These are phyloP conservation scores for Hyles lineata DNA, from an alignment of 2,888 invertebrate species.

Conservation along the genomic window DNA sequence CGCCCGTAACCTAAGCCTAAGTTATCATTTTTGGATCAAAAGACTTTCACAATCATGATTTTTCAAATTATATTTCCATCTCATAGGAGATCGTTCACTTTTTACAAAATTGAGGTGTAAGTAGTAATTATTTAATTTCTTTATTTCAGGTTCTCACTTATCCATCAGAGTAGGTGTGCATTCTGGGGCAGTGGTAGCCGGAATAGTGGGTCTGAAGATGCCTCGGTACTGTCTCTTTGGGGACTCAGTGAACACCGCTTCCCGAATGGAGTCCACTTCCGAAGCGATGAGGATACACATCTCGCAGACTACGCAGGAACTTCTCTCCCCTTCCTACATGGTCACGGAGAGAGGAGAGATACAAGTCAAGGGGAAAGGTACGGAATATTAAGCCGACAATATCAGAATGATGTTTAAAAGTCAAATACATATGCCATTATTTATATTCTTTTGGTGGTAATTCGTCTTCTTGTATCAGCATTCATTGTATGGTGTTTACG, in stretches of 20 bases:
- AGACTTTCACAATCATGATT: neutral
- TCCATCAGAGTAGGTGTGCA: conserved; percentile 95
- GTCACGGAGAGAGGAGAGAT: conserved; percentile 93
- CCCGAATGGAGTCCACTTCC: conserved; percentile 96
- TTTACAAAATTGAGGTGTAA: neutral
- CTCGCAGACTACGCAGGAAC: conserved; percentile 93
- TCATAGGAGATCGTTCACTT: neutral
- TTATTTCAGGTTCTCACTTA: conserved; percentile 88
- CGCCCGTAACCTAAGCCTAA: too few relatives aligned
- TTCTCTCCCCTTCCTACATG: conserved; percentile 89
- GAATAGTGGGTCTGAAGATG: conserved; percentile 97
- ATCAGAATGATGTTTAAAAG: too few relatives aligned
- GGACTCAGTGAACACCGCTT: conserved; percentile 96
- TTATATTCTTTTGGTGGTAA: too few relatives aligned
- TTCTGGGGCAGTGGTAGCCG: conserved; percentile 96
- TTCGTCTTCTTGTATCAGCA: too few relatives aligned
- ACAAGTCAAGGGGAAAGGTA: conserved; percentile 95
- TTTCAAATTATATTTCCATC: neutral
- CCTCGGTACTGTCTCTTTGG: conserved; percentile 95
- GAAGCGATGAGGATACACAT: conserved; percentile 98
- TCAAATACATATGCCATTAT: too few relatives aligned
- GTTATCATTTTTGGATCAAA: too few relatives aligned
- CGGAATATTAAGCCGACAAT: conserved; percentile 33
- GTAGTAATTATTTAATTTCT: neutral
- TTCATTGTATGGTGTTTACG: too few relatives aligned